Base-by-base conservation (phyloP, 2,888 invertebrate genomes). In the Coelogynopora nodosa region DNA sequence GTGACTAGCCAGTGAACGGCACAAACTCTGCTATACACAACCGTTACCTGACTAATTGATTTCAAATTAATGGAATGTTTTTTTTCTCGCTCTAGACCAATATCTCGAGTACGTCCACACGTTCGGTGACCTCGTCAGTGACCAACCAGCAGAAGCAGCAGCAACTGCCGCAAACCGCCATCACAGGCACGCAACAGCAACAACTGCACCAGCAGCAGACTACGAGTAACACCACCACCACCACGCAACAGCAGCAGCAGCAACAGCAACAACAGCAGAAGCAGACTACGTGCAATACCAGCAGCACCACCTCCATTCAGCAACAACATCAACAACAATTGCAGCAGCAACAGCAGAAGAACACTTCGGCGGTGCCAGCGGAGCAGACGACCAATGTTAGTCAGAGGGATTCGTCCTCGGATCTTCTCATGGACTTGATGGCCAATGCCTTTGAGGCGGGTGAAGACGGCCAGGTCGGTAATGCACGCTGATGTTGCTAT, bases 381-480 rank as follows among this genome's bases (percentile, higher is more conserved):
- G 2, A 74, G 18, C 74, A 74, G 23, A 2, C 5, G 2, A 74
- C 74, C 23, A 26, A 23, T 13, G 74, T 74, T 26, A 26, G 27
- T 26, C 74, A 74, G 23, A 23, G 18, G 2, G 74, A 74, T 23
- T 74, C 74, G 2, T n/a, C n/a, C n/a, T 74, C 74, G 23, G 74
- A 74, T 26, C 23, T 74, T 2, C 74, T 74, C 27, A 74, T 74
- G 74, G 74, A 74, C 74, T 23, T 74, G 74, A 74, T 74, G 74
- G 74, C 74, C 5, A 74, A 74, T 26, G 74, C 74, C 2, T 74
- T 74, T 74, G 74, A 74, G 23, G 74, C 74, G 5, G 74, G 74
- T n/a, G 74, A 74, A 74, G 74, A 74, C 23, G 74, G 74, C 2
- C 5, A 74, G 74, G 74, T 49, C 10, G 18, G 49, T 49, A 18